Conservation (phyloP, 2,797 vertebrate genomes). For the Channallabes apus region DNA sequence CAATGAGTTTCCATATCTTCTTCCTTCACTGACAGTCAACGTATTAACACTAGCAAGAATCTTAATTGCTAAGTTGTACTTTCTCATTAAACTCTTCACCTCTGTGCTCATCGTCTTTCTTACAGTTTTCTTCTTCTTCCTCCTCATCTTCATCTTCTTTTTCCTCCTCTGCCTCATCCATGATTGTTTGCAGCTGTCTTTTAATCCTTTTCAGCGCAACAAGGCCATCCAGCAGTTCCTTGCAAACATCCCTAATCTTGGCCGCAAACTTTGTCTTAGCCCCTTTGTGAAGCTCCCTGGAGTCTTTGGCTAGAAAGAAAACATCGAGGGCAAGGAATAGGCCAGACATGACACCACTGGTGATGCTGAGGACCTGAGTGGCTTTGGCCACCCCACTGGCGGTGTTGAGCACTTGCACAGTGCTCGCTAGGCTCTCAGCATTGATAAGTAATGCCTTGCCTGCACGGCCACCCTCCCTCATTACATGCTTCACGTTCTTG, state of each 20-base stretch:
- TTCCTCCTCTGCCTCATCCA: constrained; percentile 7
- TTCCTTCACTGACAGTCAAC: neutral
- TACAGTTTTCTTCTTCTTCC: neutral
- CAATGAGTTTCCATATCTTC: neutral
- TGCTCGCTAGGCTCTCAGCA: constrained; percentile 71
- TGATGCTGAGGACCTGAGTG: constrained; percentile 71
- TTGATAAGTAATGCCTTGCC: constrained; percentile 74
- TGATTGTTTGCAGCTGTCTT: constrained; percentile 2
- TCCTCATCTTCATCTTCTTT: neutral
- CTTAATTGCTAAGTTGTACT: neutral
- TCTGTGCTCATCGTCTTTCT: neutral
- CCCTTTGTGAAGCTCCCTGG: constrained; percentile 72
- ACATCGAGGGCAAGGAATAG: constrained; percentile 78
- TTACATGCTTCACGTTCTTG: constrained; percentile 74
- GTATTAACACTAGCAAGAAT: neutral
- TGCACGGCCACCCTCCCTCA: constrained; percentile 76
- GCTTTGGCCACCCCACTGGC: constrained; percentile 74
- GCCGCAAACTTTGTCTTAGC: constrained; percentile 75
- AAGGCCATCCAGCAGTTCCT: constrained; percentile 71
- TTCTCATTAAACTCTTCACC: neutral
- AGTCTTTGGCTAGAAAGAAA: constrained; percentile 78
- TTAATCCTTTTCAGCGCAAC: constrained; percentile 67
- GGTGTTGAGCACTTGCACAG: constrained; percentile 72
- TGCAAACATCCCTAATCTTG: constrained; percentile 75
- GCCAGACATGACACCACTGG: constrained; percentile 74